Percentiles rank a stretch among this genome's conserved stretches.
Evolutionary conservation across 2,113 vertebrate genomes (phyloP).

Genomic region (Microtus richardsoni): DNA sequence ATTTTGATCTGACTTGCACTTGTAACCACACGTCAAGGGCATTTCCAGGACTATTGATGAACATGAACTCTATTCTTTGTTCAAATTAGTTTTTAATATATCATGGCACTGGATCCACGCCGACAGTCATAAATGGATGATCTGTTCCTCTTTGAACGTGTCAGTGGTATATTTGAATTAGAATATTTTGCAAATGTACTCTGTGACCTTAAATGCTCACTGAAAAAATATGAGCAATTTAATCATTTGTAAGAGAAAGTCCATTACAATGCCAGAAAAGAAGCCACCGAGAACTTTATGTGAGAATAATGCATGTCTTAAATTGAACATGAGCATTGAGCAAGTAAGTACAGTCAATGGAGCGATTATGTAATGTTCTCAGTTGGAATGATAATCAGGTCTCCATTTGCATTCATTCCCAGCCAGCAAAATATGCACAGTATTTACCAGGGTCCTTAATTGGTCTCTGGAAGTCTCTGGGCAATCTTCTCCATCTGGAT

Average conservation of each 20-base stretch:
- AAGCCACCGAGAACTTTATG: constrained; percentile 75
- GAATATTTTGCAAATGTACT: constrained; percentile 69
- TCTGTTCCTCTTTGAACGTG: constrained; percentile 34
- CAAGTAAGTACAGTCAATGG: constrained; percentile 78
- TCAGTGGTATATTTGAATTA: constrained; percentile 70
- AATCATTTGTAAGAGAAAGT: constrained; percentile 77
- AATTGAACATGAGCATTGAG: constrained; percentile 77
- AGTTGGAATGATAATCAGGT: constrained; percentile 71
- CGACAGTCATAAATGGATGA: constrained; percentile 30
- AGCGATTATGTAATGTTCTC: constrained; percentile 77
- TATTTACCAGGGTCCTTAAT: constrained; percentile 68
- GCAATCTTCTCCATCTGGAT: constrained; percentile 54
- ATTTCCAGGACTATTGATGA: constrained; percentile 44
- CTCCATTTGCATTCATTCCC: constrained; percentile 63
- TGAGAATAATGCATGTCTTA: constrained; percentile 78
- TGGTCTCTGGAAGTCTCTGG: constrained; percentile 47
- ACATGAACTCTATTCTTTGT: constrained; percentile 44
- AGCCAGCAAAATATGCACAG: constrained; percentile 62
- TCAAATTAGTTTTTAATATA: constrained; percentile 39
- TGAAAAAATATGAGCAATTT: constrained; percentile 78
- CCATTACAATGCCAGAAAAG: constrained; percentile 71
- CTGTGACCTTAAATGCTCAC: constrained; percentile 70
- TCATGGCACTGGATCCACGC: background rate
- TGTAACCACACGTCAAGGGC: background rate
- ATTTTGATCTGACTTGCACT: background rate